Conservation (phyloP, 2,888 invertebrate genomes). For the Phytoseiulus persimilis region DNA sequence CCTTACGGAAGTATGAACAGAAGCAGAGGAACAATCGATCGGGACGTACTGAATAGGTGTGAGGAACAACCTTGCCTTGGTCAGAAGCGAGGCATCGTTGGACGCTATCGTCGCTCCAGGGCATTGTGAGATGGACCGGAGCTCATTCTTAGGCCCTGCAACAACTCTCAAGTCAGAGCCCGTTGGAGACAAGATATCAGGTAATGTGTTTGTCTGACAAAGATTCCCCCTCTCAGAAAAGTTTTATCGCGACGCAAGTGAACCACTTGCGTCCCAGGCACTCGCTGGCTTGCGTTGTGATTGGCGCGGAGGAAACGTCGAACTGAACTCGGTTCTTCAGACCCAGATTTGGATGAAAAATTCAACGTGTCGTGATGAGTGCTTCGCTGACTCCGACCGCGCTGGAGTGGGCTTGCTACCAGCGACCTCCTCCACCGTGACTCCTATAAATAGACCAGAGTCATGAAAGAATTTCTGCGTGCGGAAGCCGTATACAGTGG, state of each 20-base stretch:
- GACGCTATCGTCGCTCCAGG: background rate
- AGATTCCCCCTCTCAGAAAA: background rate
- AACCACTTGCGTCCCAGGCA: background rate
- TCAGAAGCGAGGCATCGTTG: background rate
- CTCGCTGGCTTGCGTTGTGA: background rate
- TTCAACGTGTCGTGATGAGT: background rate
- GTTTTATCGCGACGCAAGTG: background rate
- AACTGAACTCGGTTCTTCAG: background rate
- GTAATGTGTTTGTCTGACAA: background rate
- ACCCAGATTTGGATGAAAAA: background rate
- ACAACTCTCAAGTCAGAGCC: background rate
- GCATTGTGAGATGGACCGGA: background rate
- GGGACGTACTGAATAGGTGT: too few species aligned
- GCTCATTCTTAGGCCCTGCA: background rate
- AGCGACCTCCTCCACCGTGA: too few species aligned
- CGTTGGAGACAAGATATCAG: background rate
- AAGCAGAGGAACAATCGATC: too few species aligned
- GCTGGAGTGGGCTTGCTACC: too few species aligned
- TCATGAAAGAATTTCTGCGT: too few species aligned
- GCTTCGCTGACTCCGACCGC: background rate
- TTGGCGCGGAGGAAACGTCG: background rate
- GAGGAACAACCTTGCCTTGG: background rate
- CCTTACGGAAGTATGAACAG: too few species aligned
- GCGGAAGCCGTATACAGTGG: too few species aligned
- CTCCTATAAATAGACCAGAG: too few species aligned